Base-by-base conservation (phyloP, 2,113 vertebrate species). In the Ariopsis seemanni region DNA sequence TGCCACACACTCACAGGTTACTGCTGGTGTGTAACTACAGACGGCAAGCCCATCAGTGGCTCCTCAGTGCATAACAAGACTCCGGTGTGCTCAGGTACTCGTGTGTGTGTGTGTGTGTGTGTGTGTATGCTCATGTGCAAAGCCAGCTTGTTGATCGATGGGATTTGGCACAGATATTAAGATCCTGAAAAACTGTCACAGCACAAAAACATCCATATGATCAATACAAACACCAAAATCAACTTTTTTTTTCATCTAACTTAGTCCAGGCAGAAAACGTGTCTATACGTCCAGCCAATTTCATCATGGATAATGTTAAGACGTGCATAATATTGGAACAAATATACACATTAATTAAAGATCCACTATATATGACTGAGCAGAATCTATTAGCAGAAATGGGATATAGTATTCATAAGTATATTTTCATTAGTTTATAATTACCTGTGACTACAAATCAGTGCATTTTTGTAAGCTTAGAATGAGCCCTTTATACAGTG, bases 61-160 rank as follows among this genome's bases (percentile, higher is more conserved):
- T 99, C 98, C 89, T 99, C 98, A 27, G 97, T 98, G 89, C 98
- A 99, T 93, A 99, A 99, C 96, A 97, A 97, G 96, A 99, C 97
- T 93, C 98, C 98, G 91, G 95, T 98, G 93, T 99, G 98, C 96
- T 99, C 98, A 99, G 98, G 98, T 99, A 99, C 95, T 84, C 48
- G 78, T 63, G 7, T 63, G 27, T 83, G 58, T 92, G 10, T 63
- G 34, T 85, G 78, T 78, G 78, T 63, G 7, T 63, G 27, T 83
- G 58, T 92, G 10, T 63, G 34, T 85, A 50, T 78, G 75, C 17
- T 4, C 42, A 22, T 77, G 50, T 48, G 48, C 42, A 52, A 75
- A 75, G 48, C 18, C 72, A 75, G 48, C 22, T 50, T 2, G 5
- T 11, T 55, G 52, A 55, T 78, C 50, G 15, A 15, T 55, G 12